These are phyloP conservation scores for Oryzias melastigma DNA, from an alignment of 2,113 vertebrate species.

Conservation along the genomic window DNA sequence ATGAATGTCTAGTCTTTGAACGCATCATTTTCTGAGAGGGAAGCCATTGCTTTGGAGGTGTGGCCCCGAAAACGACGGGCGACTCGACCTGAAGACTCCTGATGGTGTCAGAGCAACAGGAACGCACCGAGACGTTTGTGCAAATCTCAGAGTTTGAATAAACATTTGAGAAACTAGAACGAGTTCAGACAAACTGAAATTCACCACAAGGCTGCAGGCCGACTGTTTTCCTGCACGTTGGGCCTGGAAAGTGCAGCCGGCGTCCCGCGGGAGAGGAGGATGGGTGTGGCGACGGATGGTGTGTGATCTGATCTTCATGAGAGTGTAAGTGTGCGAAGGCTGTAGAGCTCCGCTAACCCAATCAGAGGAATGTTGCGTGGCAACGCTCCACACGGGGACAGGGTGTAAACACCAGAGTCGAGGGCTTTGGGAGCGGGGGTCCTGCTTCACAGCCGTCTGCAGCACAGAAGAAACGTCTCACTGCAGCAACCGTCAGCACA, in stretches of 20 bases:
- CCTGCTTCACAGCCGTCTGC: constrained; percentile 4
- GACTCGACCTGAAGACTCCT: too few species aligned
- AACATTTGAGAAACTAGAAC: constrained; percentile 8
- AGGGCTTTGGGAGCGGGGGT: constrained; percentile 43
- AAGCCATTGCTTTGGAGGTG: too few species aligned
- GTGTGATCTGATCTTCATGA: constrained; percentile 56
- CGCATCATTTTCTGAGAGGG: constrained; percentile 12
- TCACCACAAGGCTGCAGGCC: constrained; percentile 8
- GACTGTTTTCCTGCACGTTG: constrained; percentile 34
- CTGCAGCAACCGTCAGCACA: constrained; percentile 12
- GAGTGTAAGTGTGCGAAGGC: constrained; percentile 29
- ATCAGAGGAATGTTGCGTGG: constrained; percentile 82
- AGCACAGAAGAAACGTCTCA: constrained; percentile 6
- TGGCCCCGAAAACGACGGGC: too few species aligned
- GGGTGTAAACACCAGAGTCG: constrained; percentile 55
- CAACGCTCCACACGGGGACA: constrained; percentile 78
- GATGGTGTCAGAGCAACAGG: too few species aligned
- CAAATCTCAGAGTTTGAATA: not conserved
- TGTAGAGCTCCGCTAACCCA: constrained; percentile 77
- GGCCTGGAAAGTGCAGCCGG: constrained; percentile 69
- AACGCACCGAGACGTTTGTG: too few species aligned
- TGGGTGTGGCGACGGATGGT: constrained; percentile 64
- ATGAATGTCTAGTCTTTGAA: constrained; percentile 93
- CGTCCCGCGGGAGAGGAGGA: constrained; percentile 62
- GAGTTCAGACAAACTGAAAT: not conserved